Evolutionary conservation across 1,140 invertebrate species (phyloP).

Genomic region (Apis laboriosa): DNA sequence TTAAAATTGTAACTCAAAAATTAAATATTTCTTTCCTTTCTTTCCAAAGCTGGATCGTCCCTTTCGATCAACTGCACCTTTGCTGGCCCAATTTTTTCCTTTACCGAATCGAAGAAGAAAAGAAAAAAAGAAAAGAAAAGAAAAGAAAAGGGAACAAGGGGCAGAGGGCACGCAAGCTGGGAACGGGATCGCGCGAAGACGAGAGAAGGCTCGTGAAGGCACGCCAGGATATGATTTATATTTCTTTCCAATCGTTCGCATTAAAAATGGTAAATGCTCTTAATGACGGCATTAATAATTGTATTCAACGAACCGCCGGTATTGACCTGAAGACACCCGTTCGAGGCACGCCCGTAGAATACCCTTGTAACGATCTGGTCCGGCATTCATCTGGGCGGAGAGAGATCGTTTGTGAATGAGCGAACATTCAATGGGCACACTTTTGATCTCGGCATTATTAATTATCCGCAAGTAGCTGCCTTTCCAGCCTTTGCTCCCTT

Average conservation of each 20-base stretch:
- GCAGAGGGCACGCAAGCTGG: conserved; percentile 14
- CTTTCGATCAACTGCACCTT: neutral
- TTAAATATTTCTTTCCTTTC: too few relatives aligned
- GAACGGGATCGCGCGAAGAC: conserved; percentile 19
- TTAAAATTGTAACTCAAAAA: too few relatives aligned
- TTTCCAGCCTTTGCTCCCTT: conserved; percentile 48
- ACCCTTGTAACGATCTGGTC: conserved; percentile 70
- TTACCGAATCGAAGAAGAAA: neutral
- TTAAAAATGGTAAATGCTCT: conserved; percentile 72
- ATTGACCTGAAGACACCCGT: conserved; percentile 68
- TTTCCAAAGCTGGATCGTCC: neutral
- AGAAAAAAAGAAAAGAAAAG: neutral
- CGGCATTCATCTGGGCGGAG: conserved; percentile 64
- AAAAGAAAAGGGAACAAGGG: neutral
- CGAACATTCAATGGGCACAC: conserved; percentile 68
- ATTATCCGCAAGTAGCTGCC: conserved; percentile 68
- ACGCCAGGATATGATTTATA: conserved; percentile 66
- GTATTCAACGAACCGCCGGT: conserved; percentile 67
- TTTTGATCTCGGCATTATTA: conserved; percentile 71
- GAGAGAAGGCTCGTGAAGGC: conserved; percentile 9
- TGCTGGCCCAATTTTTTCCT: conserved; percentile 14
- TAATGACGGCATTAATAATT: conserved; percentile 74
- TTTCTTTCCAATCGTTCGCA: conserved; percentile 65
- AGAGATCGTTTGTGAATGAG: conserved; percentile 70
- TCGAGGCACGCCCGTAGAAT: conserved; percentile 66